Evolutionary conservation across 2,888 invertebrate species (phyloP), one percentile per base, ranked within the genome.

Genomic region (Therioaphis trifolii): DNA sequence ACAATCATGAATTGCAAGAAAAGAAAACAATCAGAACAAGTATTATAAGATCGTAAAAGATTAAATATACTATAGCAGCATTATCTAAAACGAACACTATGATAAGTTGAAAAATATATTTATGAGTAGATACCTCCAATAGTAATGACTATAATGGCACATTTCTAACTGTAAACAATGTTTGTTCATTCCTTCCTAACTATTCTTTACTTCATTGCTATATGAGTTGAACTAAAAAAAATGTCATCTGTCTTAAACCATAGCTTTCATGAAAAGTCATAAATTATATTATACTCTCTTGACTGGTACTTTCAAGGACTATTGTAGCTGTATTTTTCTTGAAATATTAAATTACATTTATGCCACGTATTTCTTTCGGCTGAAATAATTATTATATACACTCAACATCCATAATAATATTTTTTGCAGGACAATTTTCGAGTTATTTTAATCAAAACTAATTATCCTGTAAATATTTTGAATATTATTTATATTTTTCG

Each of bases 151-250:
- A 21, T 55, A 72, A 72, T 72, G 72, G 52, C 52, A 29, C 74
- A 75, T 75, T 75, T 15, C 74, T 75, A 75, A 75, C 74, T 75
- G 74, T 75, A 58, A 40, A 75, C 24, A 40, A 21, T 24, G 58
- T 75, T 58, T 75, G 40, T 75, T 55, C 55, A 15, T 55, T 24
- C 18, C 24, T 75, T 40, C 18, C 15, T 5, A 40, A 58, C 74
- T 58, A 75, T 75, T 58, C 40, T 75, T 75, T 35, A 75, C 40
- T 35, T 40, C 52, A 58, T 40, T 43, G 55, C 40, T 24, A 29
- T 9, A 58, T 18, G 58, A 58, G 74, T 75, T 55, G 15, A 40
- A 75, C 58, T 75, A 24, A 58, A 75, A 58, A 75, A 58, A 74
- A 52, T 74, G 74, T 74, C 74, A 58, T 55, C 40, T 21, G 52